These are phyloP conservation scores for Falco columbarius DNA, from an alignment of 2,797 vertebrate species.

Conservation along the genomic window DNA sequence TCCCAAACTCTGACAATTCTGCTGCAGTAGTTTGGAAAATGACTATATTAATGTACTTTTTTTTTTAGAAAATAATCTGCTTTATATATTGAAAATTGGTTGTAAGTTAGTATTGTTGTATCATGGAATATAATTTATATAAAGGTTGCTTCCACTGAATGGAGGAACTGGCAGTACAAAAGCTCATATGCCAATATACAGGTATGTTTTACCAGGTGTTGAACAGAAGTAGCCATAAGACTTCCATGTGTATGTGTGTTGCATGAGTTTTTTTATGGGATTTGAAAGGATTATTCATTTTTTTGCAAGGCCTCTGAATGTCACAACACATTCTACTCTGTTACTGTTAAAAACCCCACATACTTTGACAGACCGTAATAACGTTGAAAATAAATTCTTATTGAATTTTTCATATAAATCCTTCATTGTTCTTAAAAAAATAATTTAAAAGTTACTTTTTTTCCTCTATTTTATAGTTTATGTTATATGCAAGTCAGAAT, in stretches of 20 bases:
- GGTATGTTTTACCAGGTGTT: not conserved
- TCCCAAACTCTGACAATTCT: not conserved
- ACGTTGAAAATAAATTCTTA: not conserved
- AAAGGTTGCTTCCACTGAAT: not conserved
- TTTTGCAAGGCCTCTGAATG: not conserved
- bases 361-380: not conserved
- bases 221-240: not conserved
- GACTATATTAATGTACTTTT: not conserved
- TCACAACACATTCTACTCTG: not conserved
- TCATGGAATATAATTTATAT: not conserved
- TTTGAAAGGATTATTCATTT: not conserved
- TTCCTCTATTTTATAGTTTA: not conserved
- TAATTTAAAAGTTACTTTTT: not conserved
- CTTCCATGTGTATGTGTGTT: not conserved
- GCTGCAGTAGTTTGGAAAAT: not conserved
- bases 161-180: not conserved
- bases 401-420: not conserved
- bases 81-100: not conserved
- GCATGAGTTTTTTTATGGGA: not conserved
- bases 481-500: not conserved
- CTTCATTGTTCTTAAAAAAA: not conserved
- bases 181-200: not conserved
- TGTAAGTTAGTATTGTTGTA: not conserved
- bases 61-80: not conserved
- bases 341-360: not conserved